A percentile compares a stretch with the other conserved stretches of the same genome.
phyloP scores from a whole-genome alignment of 2,797 vertebrate species.

The Catostomus latipinnis region DNA sequence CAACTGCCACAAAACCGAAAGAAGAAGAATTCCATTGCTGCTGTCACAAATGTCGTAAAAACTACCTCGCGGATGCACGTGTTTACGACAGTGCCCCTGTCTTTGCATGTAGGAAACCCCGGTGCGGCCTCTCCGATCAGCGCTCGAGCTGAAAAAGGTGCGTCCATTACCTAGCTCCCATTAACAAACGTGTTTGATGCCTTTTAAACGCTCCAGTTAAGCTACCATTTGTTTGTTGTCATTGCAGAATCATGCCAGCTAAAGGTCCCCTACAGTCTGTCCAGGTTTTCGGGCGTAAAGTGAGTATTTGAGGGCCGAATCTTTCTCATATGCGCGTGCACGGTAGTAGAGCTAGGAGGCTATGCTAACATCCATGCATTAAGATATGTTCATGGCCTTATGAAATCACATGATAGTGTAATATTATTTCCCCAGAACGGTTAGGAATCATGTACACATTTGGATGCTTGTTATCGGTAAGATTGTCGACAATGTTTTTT shows the following conservation, averaged over 20 bases:
- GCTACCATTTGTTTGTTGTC: constrained; percentile 30
- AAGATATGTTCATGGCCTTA: too few relatives aligned
- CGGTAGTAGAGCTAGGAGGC: not conserved
- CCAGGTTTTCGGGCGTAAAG: constrained; percentile 97
- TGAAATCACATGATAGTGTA: too few relatives aligned
- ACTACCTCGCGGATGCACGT: not conserved
- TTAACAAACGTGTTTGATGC: not conserved
- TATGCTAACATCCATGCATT: not conserved
- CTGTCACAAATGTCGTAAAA: constrained; percentile 24
- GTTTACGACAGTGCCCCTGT: constrained; percentile 70
- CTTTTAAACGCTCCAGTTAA: fast-evolving
- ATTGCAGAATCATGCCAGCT: constrained; percentile 86
- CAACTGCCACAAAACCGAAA: too few relatives aligned
- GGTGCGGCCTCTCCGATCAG: constrained; percentile 75
- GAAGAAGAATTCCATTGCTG: too few relatives aligned
- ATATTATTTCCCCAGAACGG: too few relatives aligned
- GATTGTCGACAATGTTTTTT: not conserved
- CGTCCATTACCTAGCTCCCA: constrained; percentile 44
- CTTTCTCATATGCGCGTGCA: constrained; percentile 62
- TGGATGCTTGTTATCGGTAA: too few relatives aligned
- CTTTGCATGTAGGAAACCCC: constrained; percentile 70
- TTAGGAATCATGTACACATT: not conserved
- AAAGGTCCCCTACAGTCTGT: constrained; percentile 97
- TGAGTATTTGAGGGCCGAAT: constrained; percentile 70
- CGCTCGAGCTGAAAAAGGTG: constrained; percentile 74